Evolutionary conservation across 35 echinoderm and acorn worm species (phyloP), one percentile per base, ranked within the genome.

Genomic region (Heliocidaris tuberculata): DNA sequence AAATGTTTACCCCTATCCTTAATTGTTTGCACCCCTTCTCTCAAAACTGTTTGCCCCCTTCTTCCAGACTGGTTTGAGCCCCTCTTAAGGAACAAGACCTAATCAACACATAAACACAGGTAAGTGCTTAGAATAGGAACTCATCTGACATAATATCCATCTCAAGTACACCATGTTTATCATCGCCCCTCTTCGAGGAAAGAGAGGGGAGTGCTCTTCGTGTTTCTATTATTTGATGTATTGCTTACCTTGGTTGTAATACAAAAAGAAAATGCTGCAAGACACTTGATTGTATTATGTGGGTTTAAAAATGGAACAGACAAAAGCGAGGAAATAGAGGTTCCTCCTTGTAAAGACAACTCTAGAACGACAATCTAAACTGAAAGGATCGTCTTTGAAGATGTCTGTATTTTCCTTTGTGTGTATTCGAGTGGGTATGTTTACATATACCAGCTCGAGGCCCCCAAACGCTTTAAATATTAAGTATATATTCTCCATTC

Each of bases 71-170:
- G 85, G 87, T 47, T 42, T 48, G 47, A 89, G 87, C 15, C 87
- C 31, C 87, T 47, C 87, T 48, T 47, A 9, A 89, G 13, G 87
- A 89, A 89, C 87, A 89, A 89, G 19, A 89, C 31, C 47, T 89
- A 89, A 89, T 89, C 87, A 89, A 32, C 31, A 89, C 87, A 89
- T 89, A 89, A 89, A 89, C 87, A 48, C 87, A 32, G 32, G 7
- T 89, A 89, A 89, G 87, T 89, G 87, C 87, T 89, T 89, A 16
- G 31, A 89, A 89, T 30, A 48, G 47, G 87, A 89, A 47, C 87
- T 89, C 31, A 47, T 89, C 31, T 19, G 7, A 16, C 31, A 32
- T 89, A 48, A 89, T 32, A 48, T 32, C 87, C 87, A 48, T 42
- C 87, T 89, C 31, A 89, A 78, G 65, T n/a, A 78, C 27, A 78